phyloP scores from a whole-genome alignment of 2,797 vertebrate species.

The Poecilia velifera region DNA sequence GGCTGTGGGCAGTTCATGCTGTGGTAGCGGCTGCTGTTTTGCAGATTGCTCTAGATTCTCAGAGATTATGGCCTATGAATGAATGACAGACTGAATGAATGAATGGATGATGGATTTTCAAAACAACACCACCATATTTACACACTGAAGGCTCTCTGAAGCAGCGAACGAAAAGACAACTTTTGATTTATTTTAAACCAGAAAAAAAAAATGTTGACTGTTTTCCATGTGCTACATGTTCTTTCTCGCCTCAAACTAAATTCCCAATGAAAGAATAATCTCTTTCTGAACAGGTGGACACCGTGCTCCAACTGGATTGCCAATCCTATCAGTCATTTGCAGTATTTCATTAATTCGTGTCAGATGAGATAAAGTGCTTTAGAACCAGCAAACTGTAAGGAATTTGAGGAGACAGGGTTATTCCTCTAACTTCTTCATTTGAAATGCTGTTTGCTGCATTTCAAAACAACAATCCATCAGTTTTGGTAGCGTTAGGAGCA shows the following conservation, averaged over 20 bases:
- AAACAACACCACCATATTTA: constrained; percentile 33
- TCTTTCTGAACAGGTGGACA: constrained; percentile 4
- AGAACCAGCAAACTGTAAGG: background rate
- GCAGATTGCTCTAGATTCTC: constrained; percentile 82
- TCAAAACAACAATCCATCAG: background rate
- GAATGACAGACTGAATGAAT: constrained; percentile 67
- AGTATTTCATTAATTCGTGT: background rate
- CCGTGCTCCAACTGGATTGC: background rate
- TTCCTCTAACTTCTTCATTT: background rate
- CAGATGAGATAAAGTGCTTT: background rate
- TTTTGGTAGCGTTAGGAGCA: background rate
- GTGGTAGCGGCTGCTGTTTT: constrained; percentile 71
- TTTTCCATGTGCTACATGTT: background rate
- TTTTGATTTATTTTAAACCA: constrained; percentile 3
- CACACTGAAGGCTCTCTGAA: constrained; percentile 18
- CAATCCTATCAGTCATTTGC: background rate
- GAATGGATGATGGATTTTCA: constrained; percentile 44
- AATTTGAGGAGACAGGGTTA: background rate
- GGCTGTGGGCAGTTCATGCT: constrained; percentile 64
- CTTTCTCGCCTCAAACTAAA: background rate
- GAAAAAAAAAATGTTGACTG: background rate
- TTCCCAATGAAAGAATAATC: constrained; percentile 3
- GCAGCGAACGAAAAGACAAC: background rate
- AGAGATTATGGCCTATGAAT: constrained; percentile 80
- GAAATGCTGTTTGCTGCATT: background rate